Percentiles rank a stretch among this genome's conserved stretches.
Evolutionary conservation across 2,113 vertebrate species (phyloP).

Genomic region (Xiphophorus maculatus): DNA sequence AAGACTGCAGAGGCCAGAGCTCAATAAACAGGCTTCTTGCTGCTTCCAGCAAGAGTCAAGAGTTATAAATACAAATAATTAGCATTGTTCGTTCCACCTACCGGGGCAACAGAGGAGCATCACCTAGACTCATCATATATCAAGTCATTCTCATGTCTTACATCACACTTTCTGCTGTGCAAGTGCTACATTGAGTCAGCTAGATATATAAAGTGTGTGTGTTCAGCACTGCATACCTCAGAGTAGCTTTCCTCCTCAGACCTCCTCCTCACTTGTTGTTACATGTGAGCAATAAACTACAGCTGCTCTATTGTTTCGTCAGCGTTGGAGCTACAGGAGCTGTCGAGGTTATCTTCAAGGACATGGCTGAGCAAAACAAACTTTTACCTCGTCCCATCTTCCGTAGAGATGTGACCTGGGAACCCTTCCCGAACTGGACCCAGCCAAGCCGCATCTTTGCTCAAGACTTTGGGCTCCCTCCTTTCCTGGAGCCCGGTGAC

Average conservation of each 20-base stretch:
- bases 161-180: constrained; percentile 48
- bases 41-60: constrained; percentile 50
- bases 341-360: constrained; percentile 18
- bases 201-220: constrained; percentile 62
- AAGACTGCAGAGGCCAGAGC: constrained; percentile 65
- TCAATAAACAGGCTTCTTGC: constrained; percentile 54
- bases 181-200: constrained; percentile 56
- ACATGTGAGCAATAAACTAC: constrained; percentile 25
- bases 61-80: constrained; percentile 76
- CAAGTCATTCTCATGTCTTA: constrained; percentile 49
- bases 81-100: constrained; percentile 48
- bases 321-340: constrained; percentile 21
- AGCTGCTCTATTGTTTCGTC: constrained; percentile 41
- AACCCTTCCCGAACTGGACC: constrained; percentile 72
- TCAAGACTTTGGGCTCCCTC: constrained; percentile 73
- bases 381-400: constrained; percentile 72
- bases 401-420: constrained; percentile 69
- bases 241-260: constrained; percentile 27
- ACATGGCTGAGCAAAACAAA: constrained; percentile 73
- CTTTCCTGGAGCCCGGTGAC: constrained; percentile 68
- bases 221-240: constrained; percentile 27
- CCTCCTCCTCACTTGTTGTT: constrained; percentile 30
- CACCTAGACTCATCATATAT: constrained; percentile 42
- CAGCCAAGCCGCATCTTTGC: constrained; percentile 67
- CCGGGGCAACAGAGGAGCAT: constrained; percentile 58